Base-by-base conservation (phyloP, 2,888 invertebrate genomes). In the Gari tellinella region DNA sequence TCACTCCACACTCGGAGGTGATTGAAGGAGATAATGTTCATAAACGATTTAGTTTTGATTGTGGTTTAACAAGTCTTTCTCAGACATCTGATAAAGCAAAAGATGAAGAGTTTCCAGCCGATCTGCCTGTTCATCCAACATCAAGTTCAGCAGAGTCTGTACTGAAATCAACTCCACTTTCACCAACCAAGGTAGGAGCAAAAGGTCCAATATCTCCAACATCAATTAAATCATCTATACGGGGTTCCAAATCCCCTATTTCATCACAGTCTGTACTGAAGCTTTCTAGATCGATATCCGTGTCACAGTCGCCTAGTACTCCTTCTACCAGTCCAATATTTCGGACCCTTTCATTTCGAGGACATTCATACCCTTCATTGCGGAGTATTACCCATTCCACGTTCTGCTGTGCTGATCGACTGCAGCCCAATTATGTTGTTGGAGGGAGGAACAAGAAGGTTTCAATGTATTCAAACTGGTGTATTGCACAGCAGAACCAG, bases 381-480 rank as follows among this genome's bases (percentile, higher is more conserved):
- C 74, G 86, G 14, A 80, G 84, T 17, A 53, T 78, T 4, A 87
- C 87, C 26, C 86, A 91, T 74, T 67, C 86, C 19, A 97, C 97
- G 86, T 99, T 97, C 92, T 98, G 98, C 89, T 97, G 97, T 0
- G 94, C 98, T 55, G 97, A 97, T 91, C 95, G 97, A 83, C 96
- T 97, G 0, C 98, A 99, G 90, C 98, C 99, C 1, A 97, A 97
- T 91, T 98, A 98, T 91, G 97, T 98, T 68, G 92, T 93, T 53
- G 92, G 92, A 72, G 96, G 95, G 0, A 83, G 78, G 21, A 86
- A 89, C 91, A 96, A 96, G 88, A 96, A 96, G 86, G 93, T 98
- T 61, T 98, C 98, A 46, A 99, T 99, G 98, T 99, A 99, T 91
- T 97, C 97, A 61, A 97, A 98, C 91, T 99, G 98, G 93, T 90